Percentiles rank a stretch among this genome's conserved stretches.
Conservation (phyloP, 1,140 invertebrate species). For the Brachionus sp. region DNA sequence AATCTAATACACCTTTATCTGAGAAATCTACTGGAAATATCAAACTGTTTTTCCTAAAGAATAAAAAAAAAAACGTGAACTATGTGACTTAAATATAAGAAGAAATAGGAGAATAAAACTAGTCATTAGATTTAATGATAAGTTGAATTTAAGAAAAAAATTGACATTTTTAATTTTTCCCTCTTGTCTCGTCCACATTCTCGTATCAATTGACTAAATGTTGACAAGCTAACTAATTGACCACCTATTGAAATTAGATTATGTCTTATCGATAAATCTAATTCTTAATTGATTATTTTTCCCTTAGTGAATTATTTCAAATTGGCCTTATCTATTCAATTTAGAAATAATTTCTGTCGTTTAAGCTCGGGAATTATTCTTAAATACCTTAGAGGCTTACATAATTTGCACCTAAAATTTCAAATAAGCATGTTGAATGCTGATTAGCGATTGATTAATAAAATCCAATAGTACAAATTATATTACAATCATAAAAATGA, state of each 20-base stretch:
- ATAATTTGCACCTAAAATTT: not conserved
- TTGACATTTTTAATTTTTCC: not conserved
- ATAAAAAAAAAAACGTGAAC: not conserved
- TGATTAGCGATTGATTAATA: slow-evolving; percentile 14
- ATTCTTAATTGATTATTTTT: not conserved
- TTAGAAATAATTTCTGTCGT: not conserved
- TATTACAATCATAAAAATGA: not conserved
- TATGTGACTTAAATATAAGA: not conserved
- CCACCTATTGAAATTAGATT: slow-evolving; percentile 44
- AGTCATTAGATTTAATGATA: slow-evolving; percentile 23
- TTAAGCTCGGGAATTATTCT: not conserved
- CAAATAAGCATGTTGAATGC: not conserved
- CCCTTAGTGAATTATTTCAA: not conserved
- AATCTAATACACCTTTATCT: slow-evolving; percentile 7
- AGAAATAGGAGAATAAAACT: not conserved
- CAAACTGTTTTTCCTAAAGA: not conserved
- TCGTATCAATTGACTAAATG: not conserved
- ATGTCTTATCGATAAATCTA: slow-evolving; percentile 5
- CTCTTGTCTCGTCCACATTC: slow-evolving; percentile 23
- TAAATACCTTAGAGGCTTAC: not conserved
- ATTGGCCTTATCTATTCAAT: not conserved
- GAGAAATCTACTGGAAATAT: slow-evolving; percentile 4
- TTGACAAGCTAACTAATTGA: slow-evolving; percentile 25
- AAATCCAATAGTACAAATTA: not conserved
- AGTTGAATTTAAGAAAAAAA: slow-evolving; percentile 2